Evolutionary conservation across 1,140 invertebrate genomes (phyloP), one percentile per base, ranked within the genome.

Genomic region (Pogonomyrmex barbatus): DNA sequence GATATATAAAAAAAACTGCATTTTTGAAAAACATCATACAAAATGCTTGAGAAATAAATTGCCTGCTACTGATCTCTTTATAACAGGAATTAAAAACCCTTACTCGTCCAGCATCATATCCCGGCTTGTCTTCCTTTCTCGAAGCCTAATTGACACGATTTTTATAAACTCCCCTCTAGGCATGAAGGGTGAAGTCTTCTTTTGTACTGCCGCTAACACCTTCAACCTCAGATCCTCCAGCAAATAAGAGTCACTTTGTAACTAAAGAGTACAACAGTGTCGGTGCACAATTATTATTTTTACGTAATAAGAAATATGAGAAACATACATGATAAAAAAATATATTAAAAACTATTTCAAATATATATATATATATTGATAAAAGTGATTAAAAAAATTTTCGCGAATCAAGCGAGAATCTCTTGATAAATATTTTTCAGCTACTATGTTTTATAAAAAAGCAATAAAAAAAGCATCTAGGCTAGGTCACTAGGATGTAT

Each of bases 141-240:
- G 86, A 88, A 84, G 85, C 89, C 87, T 93, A 93, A 93, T 93
- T 93, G 92, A 93, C 92, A 93, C 92, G 92, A 93, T 93, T 93
- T 93, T 92, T 93, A 88, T 91, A 91, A 91, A 91, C 89, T 91
- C 89, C 81, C 90, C 90, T 89, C 65, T 84, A 79, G 87, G 82
- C 88, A 82, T 73, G 73, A 76, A 88, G 92, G 87, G 86, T 93
- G 91, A 89, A 87, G 67, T 89, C 88, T 85, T 88, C 89, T 91
- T 91, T 88, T 92, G 84, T 91, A 85, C 79, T 85, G 56, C 62
- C 90, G 75, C 82, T 87, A 83, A 89, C 90, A 91, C 90, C 87
- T 91, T 90, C 89, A 85, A 81, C 85, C 65, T 76, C 89, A 89
- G 84, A 81, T 84, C 87, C 89, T 91, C 71, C 73, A 68, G 78